These are phyloP conservation scores for Tiliqua scincoides DNA, from an alignment of 2,113 vertebrate genomes.

Conservation along the genomic window DNA sequence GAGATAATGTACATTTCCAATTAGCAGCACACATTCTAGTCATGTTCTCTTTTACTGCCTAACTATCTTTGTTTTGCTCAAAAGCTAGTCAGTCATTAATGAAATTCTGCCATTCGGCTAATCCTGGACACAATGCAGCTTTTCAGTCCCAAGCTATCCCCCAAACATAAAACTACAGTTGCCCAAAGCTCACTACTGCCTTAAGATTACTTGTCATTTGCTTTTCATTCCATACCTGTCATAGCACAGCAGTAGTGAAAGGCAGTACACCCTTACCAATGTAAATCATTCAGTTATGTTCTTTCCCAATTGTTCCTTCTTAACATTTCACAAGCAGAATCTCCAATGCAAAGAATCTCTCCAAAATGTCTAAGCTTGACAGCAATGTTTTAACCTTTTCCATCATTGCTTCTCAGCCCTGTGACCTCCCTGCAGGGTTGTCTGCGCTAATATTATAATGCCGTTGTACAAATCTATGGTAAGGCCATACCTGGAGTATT, in stretches of 20 bases:
- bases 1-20: conserved; percentile 84
- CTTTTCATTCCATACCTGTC: conserved; percentile 81
- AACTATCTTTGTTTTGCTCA: conserved; percentile 83
- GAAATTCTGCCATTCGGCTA: conserved; percentile 82
- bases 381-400: not conserved
- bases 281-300: conserved; percentile 66
- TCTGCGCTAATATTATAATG: too few species aligned
- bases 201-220: conserved; percentile 72
- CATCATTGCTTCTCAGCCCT: too few species aligned
- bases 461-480: too few species aligned
- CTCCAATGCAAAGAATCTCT: not conserved
- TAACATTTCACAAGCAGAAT: conserved; percentile 26
- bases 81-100: conserved; percentile 77
- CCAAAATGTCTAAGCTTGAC: not conserved
- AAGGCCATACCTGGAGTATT: too few species aligned
- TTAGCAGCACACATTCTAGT: conserved; percentile 77
- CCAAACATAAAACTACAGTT: conserved; percentile 80
- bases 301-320: conserved; percentile 60
- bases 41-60: conserved; percentile 80
- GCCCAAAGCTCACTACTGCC: conserved; percentile 69
- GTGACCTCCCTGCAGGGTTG: not conserved
- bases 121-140: conserved; percentile 81
- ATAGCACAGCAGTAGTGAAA: conserved; percentile 73
- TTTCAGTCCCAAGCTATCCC: conserved; percentile 72
- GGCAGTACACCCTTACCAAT: conserved; percentile 66